Percentiles rank a stretch among this genome's conserved stretches.
phyloP scores from a whole-genome alignment of 2,888 invertebrate genomes.

The Drosophila subquinaria region DNA sequence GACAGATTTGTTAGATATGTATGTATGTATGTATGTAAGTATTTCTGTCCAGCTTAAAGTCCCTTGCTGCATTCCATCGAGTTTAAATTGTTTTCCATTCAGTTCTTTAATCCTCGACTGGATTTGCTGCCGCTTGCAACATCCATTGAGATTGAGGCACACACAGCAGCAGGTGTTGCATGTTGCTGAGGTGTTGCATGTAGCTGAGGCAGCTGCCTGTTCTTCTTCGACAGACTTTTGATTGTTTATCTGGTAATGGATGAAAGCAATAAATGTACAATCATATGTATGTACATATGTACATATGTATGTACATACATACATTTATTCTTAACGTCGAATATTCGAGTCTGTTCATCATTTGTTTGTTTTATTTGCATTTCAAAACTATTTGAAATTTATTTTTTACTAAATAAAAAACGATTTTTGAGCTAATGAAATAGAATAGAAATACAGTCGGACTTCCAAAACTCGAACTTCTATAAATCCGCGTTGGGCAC shows the following conservation, averaged over 20 bases:
- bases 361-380: no score
- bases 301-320: background rate
- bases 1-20: background rate
- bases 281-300: background rate
- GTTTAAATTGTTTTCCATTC: slow-evolving; percentile 3
- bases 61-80: slow-evolving; percentile 1
- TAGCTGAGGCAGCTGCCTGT: slow-evolving; percentile 23
- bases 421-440: no score
- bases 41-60: slow-evolving; percentile 4
- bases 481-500: no score
- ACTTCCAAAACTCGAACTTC: no score
- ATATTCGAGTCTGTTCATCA: no score
- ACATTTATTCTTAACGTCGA: no score
- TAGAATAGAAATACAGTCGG: no score
- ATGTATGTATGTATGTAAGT: background rate
- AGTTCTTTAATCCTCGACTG: slow-evolving; percentile 1
- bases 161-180: slow-evolving; percentile 46
- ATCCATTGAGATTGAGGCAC: slow-evolving; percentile 13
- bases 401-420: no score
- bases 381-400: no score
- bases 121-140: slow-evolving; percentile 7
- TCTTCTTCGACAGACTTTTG: background rate
- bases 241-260: slow-evolving; percentile 16
- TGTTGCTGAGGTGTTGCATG: no score
- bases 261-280: background rate